Evolutionary conservation across 2,888 invertebrate genomes (phyloP), one percentile per base, ranked within the genome.

Genomic region (Agrochola lota): DNA sequence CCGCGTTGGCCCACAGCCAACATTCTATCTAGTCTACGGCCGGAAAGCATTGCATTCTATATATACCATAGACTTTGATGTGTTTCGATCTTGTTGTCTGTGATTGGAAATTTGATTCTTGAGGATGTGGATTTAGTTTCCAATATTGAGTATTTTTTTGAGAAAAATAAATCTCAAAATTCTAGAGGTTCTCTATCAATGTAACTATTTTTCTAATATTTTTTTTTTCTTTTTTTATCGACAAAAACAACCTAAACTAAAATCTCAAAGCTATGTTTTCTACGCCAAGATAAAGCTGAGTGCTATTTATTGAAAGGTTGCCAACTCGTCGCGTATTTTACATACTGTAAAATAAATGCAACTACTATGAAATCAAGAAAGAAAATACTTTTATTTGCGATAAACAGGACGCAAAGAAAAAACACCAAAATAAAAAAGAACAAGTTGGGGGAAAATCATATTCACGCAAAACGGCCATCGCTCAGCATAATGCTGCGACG

Each of bases 31-130:
- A 83, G 90, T 89, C 90, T 89, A 87, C 84, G 86, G 88, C 88
- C 91, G 92, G 92, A 90, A 92, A 91, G 86, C 89, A 88, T 87
- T 89, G 89, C 85, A 85, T 89, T 89, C 90, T 91, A 90, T 88
- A 92, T 89, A 92, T 91, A 92, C 84, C 88, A 89, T 85, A 89
- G 81, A 91, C 90, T 92, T 92, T 92, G 92, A 92, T 92, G 92
- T 91, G 83, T 87, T 87, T 90, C 88, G 87, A 91, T 91, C 80
- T 84, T 85, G 88, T 77, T 72, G 77, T 79, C 85, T 88, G 60
- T 83, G 85, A 88, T 88, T 87, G 87, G 87, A 87, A 90, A 91
- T 86, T 62, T 85, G 89, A 89, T 85, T 89, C 87, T 74, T 52
- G 52, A 69, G 64, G 84, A 77, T 73, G 67, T 60, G 78, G 82